phyloP scores from a whole-genome alignment of 2,888 invertebrate species.

The Lasioglossum morio region DNA sequence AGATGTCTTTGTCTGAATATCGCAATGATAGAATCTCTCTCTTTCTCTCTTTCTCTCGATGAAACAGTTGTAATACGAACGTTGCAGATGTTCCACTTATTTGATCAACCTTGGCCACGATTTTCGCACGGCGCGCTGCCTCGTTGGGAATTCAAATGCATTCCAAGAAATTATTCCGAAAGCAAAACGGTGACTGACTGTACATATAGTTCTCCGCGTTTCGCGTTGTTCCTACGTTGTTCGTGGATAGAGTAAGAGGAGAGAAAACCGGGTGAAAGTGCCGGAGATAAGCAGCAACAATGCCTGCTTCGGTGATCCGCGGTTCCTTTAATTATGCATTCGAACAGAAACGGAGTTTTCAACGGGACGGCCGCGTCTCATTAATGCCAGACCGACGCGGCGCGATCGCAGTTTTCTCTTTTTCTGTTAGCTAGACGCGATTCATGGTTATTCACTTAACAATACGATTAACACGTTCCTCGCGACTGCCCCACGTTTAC shows the following conservation, averaged over 20 bases:
- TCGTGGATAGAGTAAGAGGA: not conserved
- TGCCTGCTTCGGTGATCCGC: conserved; percentile 22
- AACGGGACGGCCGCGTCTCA: not conserved
- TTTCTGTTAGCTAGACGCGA: not conserved
- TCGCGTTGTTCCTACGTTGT: conserved; percentile 18
- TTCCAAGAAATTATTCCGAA: conserved; percentile 22
- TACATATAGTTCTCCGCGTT: conserved; percentile 6
- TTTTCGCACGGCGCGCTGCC: not conserved
- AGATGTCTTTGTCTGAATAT: too few relatives aligned
- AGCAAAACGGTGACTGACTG: conserved; percentile 14
- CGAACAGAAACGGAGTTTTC: conserved; percentile 24
- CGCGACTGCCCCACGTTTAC: not conserved
- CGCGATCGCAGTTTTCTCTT: not conserved
- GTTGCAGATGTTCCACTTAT: conserved; percentile 4
- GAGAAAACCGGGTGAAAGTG: conserved; percentile 61
- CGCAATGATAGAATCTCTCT: not conserved
- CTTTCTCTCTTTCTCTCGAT: not conserved
- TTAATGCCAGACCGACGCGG: not conserved
- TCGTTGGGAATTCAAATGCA: conserved; percentile 27
- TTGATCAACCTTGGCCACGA: not conserved
- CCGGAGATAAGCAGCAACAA: conserved; percentile 27
- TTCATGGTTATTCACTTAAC: conserved; percentile 1
- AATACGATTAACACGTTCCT: conserved; percentile 12
- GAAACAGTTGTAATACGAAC: not conserved
- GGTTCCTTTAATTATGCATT: conserved; percentile 44